Conservation (phyloP, 2,888 invertebrate genomes). For the Xylota sylvarum region DNA sequence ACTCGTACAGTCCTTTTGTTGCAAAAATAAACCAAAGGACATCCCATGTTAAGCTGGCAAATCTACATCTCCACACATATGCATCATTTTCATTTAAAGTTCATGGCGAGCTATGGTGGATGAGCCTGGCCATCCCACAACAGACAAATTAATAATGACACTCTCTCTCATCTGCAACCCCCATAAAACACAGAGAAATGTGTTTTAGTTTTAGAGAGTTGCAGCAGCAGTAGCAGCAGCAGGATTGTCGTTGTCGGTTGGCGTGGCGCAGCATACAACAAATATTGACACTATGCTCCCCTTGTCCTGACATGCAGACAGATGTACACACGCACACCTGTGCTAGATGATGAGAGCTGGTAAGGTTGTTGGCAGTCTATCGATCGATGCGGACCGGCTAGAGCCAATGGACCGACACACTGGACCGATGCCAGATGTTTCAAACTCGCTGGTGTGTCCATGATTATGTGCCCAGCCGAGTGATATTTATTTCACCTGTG, state of each 20-base stretch:
- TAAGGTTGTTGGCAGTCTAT: slow-evolving; percentile 62
- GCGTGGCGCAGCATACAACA: slow-evolving; percentile 57
- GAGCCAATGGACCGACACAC: slow-evolving; percentile 56
- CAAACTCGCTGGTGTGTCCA: slow-evolving; percentile 27
- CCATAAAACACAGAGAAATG: slow-evolving; percentile 29
- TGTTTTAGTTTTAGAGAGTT: slow-evolving; percentile 54
- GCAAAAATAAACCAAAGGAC: slow-evolving; percentile 63
- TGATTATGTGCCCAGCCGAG: slow-evolving; percentile 67
- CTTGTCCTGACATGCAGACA: background rate
- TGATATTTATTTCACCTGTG: slow-evolving; percentile 76
- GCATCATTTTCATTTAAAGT: slow-evolving; percentile 62
- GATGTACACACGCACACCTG: slow-evolving; percentile 39
- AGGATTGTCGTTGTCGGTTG: slow-evolving; percentile 36
- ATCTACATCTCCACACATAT: slow-evolving; percentile 52
- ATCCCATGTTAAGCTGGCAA: slow-evolving; percentile 56
- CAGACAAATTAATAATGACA: slow-evolving; percentile 76
- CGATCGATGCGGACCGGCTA: slow-evolving; percentile 54
- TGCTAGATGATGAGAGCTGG: slow-evolving; percentile 33
- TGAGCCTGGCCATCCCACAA: slow-evolving; percentile 53
- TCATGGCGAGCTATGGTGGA: slow-evolving; percentile 57
- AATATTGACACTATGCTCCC: slow-evolving; percentile 66
- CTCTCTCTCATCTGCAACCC: slow-evolving; percentile 11
- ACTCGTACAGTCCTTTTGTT: background rate
- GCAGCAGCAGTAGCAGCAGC: slow-evolving; percentile 10
- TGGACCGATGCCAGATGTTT: slow-evolving; percentile 70